Evolutionary conservation across 2,113 vertebrate genomes (phyloP).

Genomic region (Eleginops maclovinus): DNA sequence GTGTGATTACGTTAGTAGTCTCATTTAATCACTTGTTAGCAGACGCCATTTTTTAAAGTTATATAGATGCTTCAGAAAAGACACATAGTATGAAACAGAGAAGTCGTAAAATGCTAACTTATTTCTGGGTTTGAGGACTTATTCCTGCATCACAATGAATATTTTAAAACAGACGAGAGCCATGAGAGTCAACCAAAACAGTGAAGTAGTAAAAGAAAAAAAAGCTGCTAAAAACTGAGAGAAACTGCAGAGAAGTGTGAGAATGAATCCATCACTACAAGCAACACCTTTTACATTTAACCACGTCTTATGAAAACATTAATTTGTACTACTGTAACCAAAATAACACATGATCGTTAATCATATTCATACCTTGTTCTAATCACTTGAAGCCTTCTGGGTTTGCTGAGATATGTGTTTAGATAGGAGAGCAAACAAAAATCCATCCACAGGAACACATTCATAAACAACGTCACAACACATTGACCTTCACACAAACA

Average conservation of each 20-base stretch:
- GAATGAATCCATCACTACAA: not conserved
- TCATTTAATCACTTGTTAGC: no score
- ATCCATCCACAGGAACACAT: not conserved
- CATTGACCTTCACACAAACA: conserved; percentile 22
- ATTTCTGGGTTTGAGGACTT: no score
- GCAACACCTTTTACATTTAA: not conserved
- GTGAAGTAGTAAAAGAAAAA: not conserved
- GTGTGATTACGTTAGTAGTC: no score
- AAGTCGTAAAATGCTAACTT: no score
- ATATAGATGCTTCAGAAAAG: no score
- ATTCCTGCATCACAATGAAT: no score
- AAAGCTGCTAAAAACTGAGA: not conserved
- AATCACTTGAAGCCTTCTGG: not conserved
- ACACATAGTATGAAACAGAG: no score
- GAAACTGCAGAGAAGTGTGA: not conserved
- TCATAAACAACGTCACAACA: conserved; percentile 22
- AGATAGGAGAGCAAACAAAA: not conserved
- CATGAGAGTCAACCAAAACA: not conserved
- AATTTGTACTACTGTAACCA: not conserved
- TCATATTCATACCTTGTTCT: not conserved
- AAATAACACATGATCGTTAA: conserved; percentile 5
- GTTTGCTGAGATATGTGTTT: conserved; percentile 5
- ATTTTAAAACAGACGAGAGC: not conserved
- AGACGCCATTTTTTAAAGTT: no score
- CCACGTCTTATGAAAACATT: not conserved